Evolutionary conservation across 2,113 vertebrate genomes (phyloP), one percentile per base, ranked within the genome.

Genomic region (Oreochromis tanganicae): DNA sequence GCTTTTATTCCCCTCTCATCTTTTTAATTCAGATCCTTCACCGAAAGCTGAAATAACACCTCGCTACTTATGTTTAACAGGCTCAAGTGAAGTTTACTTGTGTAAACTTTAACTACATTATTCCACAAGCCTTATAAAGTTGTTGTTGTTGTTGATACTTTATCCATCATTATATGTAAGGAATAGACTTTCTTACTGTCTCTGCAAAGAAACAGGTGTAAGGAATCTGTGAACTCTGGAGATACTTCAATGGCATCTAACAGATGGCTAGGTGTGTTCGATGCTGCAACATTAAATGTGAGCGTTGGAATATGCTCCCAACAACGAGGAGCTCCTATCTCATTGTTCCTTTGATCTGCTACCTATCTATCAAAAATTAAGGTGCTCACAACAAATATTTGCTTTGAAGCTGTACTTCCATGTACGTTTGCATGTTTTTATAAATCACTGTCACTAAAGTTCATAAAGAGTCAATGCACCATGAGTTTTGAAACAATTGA

Each of bases 261-360:
- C 57, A 61, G 57, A 32, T 32, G 56, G 27, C 27, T 17, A 17
- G 27, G 32, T 61, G 13, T 29, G 56, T 59, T 59, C 14, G 4
- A 16, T 59, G 56, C 27, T 59, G 13, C 56, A 59, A 29, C 56
- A 32, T 27, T 59, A 59, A 59, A 59, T 1, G 6, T 66, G 61
- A 66, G 34, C 34, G 38, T 0, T 66, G 32, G 61, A 36, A 34
- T 0, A 3, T 17, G 12, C 32, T 7, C 32, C 61, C 61, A 66
- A n/a, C 61, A 66, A 66, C 61, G 5, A 66, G 10, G 38, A 0
- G 19, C 61, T 38, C 61, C 61, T 7, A 4, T 66, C 61, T 21
- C 61, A 13, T 38, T 38, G 19, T 21, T 66, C 6, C 10, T 66
- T 66, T 38, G 32, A 66, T 66, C 61, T 36, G 61, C 2, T 19